Percentiles rank a stretch among this genome's conserved stretches.
Conservation (phyloP, 2,888 invertebrate genomes). For the Anarsia innoxiella region DNA sequence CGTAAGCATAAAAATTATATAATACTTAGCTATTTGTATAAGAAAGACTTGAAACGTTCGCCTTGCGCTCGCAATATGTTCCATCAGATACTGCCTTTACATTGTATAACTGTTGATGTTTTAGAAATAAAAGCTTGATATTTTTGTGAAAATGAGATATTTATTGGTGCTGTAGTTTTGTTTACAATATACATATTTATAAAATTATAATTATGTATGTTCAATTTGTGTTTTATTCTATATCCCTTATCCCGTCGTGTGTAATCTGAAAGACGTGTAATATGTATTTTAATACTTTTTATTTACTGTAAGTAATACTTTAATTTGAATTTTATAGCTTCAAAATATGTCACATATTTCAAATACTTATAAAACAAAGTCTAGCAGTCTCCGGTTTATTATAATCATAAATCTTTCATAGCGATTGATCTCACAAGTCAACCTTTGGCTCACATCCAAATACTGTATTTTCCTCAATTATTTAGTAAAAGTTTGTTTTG, state of each 20-base stretch:
- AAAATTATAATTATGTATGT: conserved; percentile 61
- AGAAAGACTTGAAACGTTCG: conserved; percentile 29
- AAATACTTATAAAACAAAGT: too few species aligned
- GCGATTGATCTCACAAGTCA: too few species aligned
- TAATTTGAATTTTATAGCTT: too few species aligned
- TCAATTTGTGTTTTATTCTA: conserved; percentile 42
- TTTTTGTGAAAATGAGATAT: conserved; percentile 72
- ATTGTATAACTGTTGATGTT: conserved; percentile 62
- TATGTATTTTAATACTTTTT: too few species aligned
- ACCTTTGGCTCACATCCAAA: too few species aligned
- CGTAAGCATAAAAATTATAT: conserved; percentile 61
- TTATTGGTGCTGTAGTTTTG: conserved; percentile 74
- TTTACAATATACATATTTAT: conserved; percentile 62
- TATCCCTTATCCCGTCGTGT: conserved; percentile 62
- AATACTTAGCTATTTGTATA: conserved; percentile 27
- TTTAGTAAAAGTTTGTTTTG: too few species aligned
- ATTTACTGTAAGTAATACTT: too few species aligned
- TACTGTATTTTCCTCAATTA: too few species aligned
- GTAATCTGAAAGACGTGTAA: conserved; percentile 73
- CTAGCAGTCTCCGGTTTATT: too few species aligned
- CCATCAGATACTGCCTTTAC: conserved; percentile 60
- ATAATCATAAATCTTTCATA: too few species aligned
- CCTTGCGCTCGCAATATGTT: conserved; percentile 38
- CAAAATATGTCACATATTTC: too few species aligned
- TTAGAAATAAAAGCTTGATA: conserved; percentile 61